Base-by-base conservation (phyloP, 2,888 invertebrate species). In the Thalpophila matura region DNA sequence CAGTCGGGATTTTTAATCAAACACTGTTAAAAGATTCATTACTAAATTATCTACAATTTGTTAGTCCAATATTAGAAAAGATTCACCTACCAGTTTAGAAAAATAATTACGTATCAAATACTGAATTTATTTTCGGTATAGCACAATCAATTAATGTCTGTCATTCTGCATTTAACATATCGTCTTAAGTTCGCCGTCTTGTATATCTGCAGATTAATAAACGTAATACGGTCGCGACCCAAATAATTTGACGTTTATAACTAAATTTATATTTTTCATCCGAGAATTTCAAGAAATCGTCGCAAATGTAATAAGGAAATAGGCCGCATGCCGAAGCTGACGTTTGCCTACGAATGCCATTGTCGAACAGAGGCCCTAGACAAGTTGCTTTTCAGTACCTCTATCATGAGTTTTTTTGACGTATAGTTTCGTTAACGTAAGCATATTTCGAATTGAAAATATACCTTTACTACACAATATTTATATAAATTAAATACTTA, bases 231-330 rank as follows among this genome's bases (percentile, higher is more conserved):
- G 69, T 61, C 43, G 37, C 42, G 70, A 67, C 45, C 55, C 45
- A 42, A 68, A 61, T 63, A 12, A 70, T 53, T 56, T 37, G 51
- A 77, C 56, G 20, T 53, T 56, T 70, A 43, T 35, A 70, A 62
- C 51, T 64, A 49, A 6, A 35, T 56, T 62, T 45, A 63, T 40
- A 64, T 72, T 31, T 71, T 35, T 53, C 49, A 54, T 70, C 53
- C 4, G 18, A 50, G 53, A 70, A 20, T 67, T 57, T 67, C 4
- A 38, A 67, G 24, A 51, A 27, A 22, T 33, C 24, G 9, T 46
- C 51, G 31, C 38, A 38, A 71, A 71, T 45, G 38, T 56, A 43
- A 76, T 51, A 33, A 55, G 43, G 51, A 72, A 72, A 55, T 53
- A 55, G 50, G 55, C 29, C 26, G 24, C 47, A 58, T 49, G 16